Evolutionary conservation across 2,113 vertebrate species (phyloP).

Genomic region (Leuciscus idus): DNA sequence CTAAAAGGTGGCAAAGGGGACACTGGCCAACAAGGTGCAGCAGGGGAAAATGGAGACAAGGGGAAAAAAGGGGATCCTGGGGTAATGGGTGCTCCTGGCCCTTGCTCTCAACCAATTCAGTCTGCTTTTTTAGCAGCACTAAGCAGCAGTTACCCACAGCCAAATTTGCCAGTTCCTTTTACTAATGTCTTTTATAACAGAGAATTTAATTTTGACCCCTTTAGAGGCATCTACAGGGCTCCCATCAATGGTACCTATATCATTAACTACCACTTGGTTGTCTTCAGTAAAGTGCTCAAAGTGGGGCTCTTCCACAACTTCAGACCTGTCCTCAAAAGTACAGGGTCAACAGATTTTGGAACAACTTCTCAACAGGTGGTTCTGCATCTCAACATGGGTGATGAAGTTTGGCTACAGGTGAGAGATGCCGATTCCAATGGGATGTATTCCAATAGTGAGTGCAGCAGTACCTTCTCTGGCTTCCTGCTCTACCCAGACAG

Average conservation of each 20-base stretch:
- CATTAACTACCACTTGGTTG: constrained; percentile 67
- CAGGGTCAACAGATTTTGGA: constrained; percentile 22
- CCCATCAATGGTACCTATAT: constrained; percentile 74
- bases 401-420: constrained; percentile 75
- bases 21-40: constrained; percentile 55
- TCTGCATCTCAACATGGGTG: constrained; percentile 59
- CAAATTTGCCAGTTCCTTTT: constrained; percentile 67
- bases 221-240: constrained; percentile 62
- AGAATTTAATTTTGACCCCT: constrained; percentile 55
- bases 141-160: constrained; percentile 26
- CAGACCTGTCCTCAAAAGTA: constrained; percentile 55
- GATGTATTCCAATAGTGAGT: constrained; percentile 59
- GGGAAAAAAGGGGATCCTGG: constrained; percentile 65
- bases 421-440: constrained; percentile 64
- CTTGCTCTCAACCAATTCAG: constrained; percentile 68
- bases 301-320: constrained; percentile 71
- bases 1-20: constrained; percentile 63
- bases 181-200: constrained; percentile 56
- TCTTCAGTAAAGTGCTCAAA: constrained; percentile 49
- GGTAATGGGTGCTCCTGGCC: constrained; percentile 64
- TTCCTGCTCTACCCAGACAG: constrained; percentile 71
- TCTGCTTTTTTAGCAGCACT: constrained; percentile 69
- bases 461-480: constrained; percentile 71
- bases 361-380: constrained; percentile 64
- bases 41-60: constrained; percentile 56